Evolutionary conservation across 2,888 invertebrate species (phyloP).

Genomic region (Eupeodes latifasciatus): DNA sequence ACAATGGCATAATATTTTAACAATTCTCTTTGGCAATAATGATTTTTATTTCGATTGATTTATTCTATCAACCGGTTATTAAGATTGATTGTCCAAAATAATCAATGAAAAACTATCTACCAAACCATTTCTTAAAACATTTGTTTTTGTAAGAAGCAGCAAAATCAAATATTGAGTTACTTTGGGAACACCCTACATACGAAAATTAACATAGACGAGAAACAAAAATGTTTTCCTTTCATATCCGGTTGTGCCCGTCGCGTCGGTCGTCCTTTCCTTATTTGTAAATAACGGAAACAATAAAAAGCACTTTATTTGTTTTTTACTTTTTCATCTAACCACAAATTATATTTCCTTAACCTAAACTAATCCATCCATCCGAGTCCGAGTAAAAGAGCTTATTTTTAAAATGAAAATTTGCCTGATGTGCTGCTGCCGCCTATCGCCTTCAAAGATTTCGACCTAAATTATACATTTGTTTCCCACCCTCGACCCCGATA

Average conservation of each 20-base stretch:
- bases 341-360: conserved; percentile 10
- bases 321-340: background rate
- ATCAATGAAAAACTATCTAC: no score
- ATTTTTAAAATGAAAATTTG: conserved; percentile 17
- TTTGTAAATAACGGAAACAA: background rate
- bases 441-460: conserved; percentile 3
- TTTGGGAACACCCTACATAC: background rate
- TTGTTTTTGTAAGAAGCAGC: no score
- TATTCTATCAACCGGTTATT: no score
- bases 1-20: no score
- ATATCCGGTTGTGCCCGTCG: background rate
- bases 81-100: no score
- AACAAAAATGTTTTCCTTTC: background rate
- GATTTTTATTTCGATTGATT: no score
- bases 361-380: conserved; percentile 30
- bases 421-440: no score
- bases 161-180: no score
- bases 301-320: conserved; percentile 32
- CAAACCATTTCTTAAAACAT: no score
- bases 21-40: no score
- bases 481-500: conserved; percentile 22
- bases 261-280: background rate
- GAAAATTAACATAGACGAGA: background rate
- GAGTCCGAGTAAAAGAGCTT: conserved; percentile 2
- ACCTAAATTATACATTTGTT: conserved; percentile 42